Percentiles rank a stretch among this genome's conserved stretches.
phyloP scores from a whole-genome alignment of 2,888 invertebrate genomes.

The Drosophila kanekoi region DNA sequence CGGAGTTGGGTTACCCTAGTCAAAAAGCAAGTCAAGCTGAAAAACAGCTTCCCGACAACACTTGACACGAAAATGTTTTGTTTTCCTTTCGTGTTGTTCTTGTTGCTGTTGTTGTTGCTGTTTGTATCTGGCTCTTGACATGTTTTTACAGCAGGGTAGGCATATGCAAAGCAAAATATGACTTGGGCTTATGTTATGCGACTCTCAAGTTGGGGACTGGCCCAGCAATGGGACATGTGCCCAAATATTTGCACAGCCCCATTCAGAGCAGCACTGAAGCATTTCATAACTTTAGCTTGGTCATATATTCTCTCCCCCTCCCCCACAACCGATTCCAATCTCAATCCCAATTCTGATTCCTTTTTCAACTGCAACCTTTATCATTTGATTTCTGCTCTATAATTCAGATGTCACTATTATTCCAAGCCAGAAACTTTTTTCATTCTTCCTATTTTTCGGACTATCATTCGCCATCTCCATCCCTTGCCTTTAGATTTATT shows the following conservation, averaged over 20 bases:
- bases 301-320: not conserved
- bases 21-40: constrained; percentile 78
- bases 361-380: constrained; percentile 40
- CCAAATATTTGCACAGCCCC: constrained; percentile 66
- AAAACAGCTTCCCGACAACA: constrained; percentile 70
- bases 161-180: constrained; percentile 60
- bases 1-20: constrained; percentile 55
- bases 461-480: constrained; percentile 21
- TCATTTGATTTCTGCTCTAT: constrained; percentile 28
- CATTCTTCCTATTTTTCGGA: not conserved
- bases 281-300: constrained; percentile 58
- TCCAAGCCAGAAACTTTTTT: constrained; percentile 19
- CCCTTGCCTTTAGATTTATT: constrained; percentile 59
- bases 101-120: constrained; percentile 1
- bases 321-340: not conserved
- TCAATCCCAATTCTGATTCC: constrained; percentile 20
- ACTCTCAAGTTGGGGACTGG: constrained; percentile 9
- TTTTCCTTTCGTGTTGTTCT: constrained; percentile 30
- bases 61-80: constrained; percentile 68
- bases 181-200: constrained; percentile 18
- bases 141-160: constrained; percentile 33
- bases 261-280: constrained; percentile 36
- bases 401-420: constrained; percentile 37
- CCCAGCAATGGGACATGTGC: constrained; percentile 15
- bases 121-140: constrained; percentile 36